Conservation (phyloP, 30 jellyfish, hydroid and myxozoan species). For the Hydra vulgaris region DNA sequence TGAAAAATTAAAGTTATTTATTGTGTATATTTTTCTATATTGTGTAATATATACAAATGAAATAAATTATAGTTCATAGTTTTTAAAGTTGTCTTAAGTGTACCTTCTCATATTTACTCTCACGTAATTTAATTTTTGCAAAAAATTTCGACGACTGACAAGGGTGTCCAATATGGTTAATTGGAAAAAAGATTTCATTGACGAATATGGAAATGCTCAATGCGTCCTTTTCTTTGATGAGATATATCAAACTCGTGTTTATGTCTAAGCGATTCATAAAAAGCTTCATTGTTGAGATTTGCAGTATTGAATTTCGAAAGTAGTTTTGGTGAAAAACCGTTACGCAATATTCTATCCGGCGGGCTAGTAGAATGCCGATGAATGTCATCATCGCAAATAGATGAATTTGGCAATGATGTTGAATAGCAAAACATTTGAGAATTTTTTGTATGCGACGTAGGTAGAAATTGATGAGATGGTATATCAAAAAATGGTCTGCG, state of each 20-base stretch:
- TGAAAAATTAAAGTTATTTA: background rate
- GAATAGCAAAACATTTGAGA: constrained; percentile 1
- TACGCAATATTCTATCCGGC: background rate
- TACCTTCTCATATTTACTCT: no score
- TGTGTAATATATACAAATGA: background rate
- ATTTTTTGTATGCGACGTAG: constrained; percentile 26
- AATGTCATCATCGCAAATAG: constrained; percentile 19
- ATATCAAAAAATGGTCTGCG: background rate
- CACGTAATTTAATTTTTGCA: no score
- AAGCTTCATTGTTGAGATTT: background rate
- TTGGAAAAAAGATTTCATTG: background rate
- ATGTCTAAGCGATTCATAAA: background rate
- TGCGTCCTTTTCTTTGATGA: background rate
- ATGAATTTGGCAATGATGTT: background rate
- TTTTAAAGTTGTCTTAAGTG: no score
- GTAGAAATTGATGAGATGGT: background rate
- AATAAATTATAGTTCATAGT: background rate
- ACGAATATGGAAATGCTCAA: background rate
- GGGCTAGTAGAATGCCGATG: constrained; percentile 37
- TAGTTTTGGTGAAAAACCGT: background rate
- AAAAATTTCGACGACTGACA: no score
- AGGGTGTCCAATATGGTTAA: no score
- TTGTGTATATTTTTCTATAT: background rate
- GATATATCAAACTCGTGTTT: background rate
- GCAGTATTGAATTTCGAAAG: background rate